phyloP scores from a whole-genome alignment of 2,113 vertebrate genomes.

The Macaca mulatta region DNA sequence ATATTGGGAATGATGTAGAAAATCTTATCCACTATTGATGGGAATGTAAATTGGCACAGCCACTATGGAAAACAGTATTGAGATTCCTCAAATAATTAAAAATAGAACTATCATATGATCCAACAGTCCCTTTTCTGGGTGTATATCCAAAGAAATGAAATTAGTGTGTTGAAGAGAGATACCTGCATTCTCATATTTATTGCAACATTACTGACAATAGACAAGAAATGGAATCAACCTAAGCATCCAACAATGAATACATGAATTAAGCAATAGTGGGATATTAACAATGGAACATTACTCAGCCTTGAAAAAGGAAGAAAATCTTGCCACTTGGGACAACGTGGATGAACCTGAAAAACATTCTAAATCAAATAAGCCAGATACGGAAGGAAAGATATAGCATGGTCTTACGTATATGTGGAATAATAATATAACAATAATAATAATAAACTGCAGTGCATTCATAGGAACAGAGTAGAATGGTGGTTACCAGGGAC shows the following conservation, averaged over 20 bases:
- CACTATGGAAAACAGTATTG: neutral
- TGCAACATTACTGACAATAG: neutral
- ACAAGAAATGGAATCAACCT: neutral
- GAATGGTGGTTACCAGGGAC: neutral
- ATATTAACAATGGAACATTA: neutral
- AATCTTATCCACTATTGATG: neutral
- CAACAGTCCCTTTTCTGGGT: neutral
- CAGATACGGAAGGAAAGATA: neutral
- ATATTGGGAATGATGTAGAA: neutral
- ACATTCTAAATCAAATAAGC: neutral
- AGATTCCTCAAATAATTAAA: neutral
- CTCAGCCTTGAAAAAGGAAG: neutral
- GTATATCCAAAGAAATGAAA: neutral
- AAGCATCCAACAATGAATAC: neutral
- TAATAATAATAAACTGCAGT: accelerated
- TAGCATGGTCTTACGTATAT: too few species aligned
- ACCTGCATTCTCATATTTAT: neutral
- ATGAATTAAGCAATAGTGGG: neutral
- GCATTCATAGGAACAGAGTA: too few species aligned
- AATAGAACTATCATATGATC: neutral
- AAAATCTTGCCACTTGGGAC: neutral
- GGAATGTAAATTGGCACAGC: neutral
- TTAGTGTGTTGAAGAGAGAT: neutral
- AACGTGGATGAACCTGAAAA: too few species aligned
- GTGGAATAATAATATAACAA: too few species aligned